Evolutionary conservation across 2,888 invertebrate genomes (phyloP).

Genomic region (Eupithecia dodoneata): DNA sequence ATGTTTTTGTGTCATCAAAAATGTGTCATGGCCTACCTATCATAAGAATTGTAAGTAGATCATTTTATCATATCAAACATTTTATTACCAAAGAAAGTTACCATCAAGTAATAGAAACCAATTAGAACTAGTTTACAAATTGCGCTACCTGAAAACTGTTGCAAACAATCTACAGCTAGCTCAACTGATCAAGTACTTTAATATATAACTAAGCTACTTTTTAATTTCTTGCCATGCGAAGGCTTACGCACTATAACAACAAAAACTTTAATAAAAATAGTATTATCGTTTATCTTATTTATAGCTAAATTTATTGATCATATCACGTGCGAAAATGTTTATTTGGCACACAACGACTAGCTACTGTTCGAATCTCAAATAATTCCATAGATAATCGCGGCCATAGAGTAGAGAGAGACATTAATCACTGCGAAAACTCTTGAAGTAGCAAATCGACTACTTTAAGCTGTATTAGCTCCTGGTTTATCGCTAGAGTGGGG

Average conservation of each 20-base stretch:
- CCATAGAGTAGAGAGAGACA: slow-evolving; percentile 14
- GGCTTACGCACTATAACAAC: too few relatives aligned
- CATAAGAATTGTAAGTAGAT: not conserved
- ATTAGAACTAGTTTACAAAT: too few relatives aligned
- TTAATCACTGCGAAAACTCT: slow-evolving; percentile 26
- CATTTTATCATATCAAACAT: not conserved
- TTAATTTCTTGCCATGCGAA: too few relatives aligned
- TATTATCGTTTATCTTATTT: not conserved
- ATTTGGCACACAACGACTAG: not conserved
- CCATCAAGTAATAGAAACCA: too few relatives aligned
- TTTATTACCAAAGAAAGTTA: not conserved
- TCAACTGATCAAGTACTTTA: too few relatives aligned
- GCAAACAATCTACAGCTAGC: too few relatives aligned
- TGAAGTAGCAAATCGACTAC: slow-evolving; percentile 26
- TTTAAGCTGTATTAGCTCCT: slow-evolving; percentile 44
- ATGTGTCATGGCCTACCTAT: not conserved
- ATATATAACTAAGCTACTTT: too few relatives aligned
- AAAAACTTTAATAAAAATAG: not conserved
- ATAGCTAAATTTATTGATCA: not conserved
- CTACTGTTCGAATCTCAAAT: slow-evolving; percentile 3
- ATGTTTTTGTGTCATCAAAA: not conserved
- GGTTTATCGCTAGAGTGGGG: slow-evolving; percentile 40
- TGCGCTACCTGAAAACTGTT: too few relatives aligned
- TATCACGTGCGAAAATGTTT: not conserved
- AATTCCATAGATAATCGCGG: not conserved